Evolutionary conservation across 1,140 invertebrate genomes (phyloP), one percentile per base, ranked within the genome.

Genomic region (Caenorhabditis elegans): DNA sequence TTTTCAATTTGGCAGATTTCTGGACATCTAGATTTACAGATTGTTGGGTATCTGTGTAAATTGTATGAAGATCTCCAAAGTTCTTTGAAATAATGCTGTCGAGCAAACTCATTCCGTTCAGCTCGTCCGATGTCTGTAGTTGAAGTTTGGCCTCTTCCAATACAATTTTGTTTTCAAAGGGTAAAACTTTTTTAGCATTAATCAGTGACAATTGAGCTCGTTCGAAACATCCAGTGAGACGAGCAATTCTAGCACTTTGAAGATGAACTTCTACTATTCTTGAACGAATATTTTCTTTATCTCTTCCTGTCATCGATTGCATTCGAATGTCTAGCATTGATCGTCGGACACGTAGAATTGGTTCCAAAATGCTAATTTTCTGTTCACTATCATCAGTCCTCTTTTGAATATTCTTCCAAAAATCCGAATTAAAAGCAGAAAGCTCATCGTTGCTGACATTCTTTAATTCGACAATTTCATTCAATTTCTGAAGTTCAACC

Each of bases 201-300:
- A 70, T 70, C 0, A 70, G 11, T 10, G 60, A 70, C 2, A 70
- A 26, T 39, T 70, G 60, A 3, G 60, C 60, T 39, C 34, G 34
- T 70, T 70, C 60, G 2, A 70, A 26, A 39, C 60, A 70, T 22
- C 60, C 60, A 1, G 60, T 22, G 1, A 70, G 60, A 10, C 60
- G 60, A n/a, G 60, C 60, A 13, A 70, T 43, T 70, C 34, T 31
- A 70, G 60, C 60, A 70, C 31, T 70, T 39, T 70, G 60, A 24
- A 70, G 34, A 70, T 70, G 60, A 24, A 34, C 13, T 17, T 70
- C 60, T 3, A 70, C 60, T 17, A 70, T 70, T 39, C 60, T 0
- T 6, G 60, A 70, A 0, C 60, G 17, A 3, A 70, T 19, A 24
- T 13, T 70, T 5, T 70, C 60, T 22, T 70, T 70, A 11, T 70